phyloP scores from a whole-genome alignment of 2,797 vertebrate species.

The Darevskia mixta region DNA sequence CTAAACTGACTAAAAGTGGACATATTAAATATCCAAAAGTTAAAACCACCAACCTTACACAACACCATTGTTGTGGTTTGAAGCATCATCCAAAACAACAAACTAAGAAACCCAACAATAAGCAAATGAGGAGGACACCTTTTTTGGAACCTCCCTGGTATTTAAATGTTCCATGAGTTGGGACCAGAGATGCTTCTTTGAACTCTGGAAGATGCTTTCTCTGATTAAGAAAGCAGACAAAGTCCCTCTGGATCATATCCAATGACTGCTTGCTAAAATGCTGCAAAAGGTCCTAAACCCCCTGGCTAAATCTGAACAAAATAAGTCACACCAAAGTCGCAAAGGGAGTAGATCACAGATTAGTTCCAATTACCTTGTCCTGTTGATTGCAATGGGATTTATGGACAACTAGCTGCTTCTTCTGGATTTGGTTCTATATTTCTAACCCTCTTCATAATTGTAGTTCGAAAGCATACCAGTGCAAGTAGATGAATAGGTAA shows the following conservation, averaged over 20 bases:
- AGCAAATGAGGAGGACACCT: too few species aligned
- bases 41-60: too few species aligned
- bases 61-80: too few species aligned
- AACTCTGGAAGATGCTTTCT: background rate
- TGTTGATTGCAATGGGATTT: background rate
- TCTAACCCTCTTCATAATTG: background rate
- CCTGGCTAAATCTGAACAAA: background rate
- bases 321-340: background rate
- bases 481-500: too few species aligned
- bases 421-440: background rate
- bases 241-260: background rate
- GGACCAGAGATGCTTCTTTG: background rate
- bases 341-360: background rate
- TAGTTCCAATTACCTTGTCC: background rate
- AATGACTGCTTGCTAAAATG: background rate
- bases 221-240: background rate
- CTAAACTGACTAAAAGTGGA: too few species aligned
- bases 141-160: background rate
- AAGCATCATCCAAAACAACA: too few species aligned
- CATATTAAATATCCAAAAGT: too few species aligned
- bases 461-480: too few species aligned
- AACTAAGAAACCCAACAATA: too few species aligned
- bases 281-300: background rate
- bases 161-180: background rate
- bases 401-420: background rate